Conservation (phyloP, 2,888 invertebrate species). For the Smittia sp. region DNA sequence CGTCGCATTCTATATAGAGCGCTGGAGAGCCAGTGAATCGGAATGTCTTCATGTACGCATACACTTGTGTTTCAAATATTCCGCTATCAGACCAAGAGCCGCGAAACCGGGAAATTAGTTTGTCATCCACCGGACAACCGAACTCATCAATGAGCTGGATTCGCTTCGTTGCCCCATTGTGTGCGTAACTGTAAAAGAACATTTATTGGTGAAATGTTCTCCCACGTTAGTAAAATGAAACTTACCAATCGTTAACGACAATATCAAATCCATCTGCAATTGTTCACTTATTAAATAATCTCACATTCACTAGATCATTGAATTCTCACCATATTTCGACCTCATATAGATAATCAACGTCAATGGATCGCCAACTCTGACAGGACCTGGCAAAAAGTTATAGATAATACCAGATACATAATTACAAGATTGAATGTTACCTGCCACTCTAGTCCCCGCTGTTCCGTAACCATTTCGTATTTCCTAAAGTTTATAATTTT, state of each 20-base stretch:
- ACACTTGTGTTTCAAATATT: constrained; percentile 89
- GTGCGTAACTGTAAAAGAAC: constrained; percentile 61
- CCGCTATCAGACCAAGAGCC: constrained; percentile 92
- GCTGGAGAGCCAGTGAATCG: constrained; percentile 92
- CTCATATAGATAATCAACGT: constrained; percentile 92
- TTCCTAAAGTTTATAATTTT: too few species aligned
- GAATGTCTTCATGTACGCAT: constrained; percentile 88
- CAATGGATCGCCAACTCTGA: constrained; percentile 87
- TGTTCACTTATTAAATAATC: constrained; percentile 20
- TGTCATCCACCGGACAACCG: constrained; percentile 91
- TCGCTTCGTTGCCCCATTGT: constrained; percentile 88
- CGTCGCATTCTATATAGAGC: constrained; percentile 90
- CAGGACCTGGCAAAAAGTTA: constrained; percentile 61
- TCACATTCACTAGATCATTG: background rate
- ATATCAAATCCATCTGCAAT: constrained; percentile 87
- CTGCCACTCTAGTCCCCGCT: constrained; percentile 74
- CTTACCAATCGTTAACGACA: constrained; percentile 82
- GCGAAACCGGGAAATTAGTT: constrained; percentile 85
- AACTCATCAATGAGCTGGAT: constrained; percentile 90
- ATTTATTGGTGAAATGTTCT: background rate
- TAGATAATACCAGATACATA: background rate
- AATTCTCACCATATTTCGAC: constrained; percentile 79
- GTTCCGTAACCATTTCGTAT: constrained; percentile 89
- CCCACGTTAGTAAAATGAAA: background rate
- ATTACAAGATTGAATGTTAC: background rate